Evolutionary conservation across 2,888 invertebrate genomes (phyloP), one percentile per base, ranked within the genome.

Genomic region (Crioceris asparagi): DNA sequence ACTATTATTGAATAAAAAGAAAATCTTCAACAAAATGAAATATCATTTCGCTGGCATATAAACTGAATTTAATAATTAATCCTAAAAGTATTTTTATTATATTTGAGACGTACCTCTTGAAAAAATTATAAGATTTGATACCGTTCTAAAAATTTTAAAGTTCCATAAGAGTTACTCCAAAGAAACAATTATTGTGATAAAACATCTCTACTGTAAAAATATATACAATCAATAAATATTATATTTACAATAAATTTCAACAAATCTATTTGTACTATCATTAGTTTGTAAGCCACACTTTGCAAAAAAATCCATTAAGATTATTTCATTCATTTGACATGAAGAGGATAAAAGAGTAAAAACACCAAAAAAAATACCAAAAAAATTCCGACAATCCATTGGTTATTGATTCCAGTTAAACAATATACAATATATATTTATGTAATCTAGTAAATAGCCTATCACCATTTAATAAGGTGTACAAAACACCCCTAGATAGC

Each of bases 391-490:
- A 56, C 54, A 58, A 49, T 59, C 55, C 56, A 56, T 53, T n/a
- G n/a, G n/a, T n/a, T 49, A 50, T 54, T 53, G 52, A 39, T 45
- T 47, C 49, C 48, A 50, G 45, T 45, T 48, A 53, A 48, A 50
- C 21, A 56, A 55, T 52, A 52, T 50, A 52, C 52, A 55, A 55
- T 57, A 55, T 55, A 50, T 50, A 51, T 55, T 53, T 48, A n/a
- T n/a, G n/a, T n/a, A n/a, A n/a, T n/a, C n/a, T n/a, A n/a, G n/a
- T n/a, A n/a, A 38, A 49, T 55, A 59, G 57, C 58, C 61, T 62
- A 62, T 57, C 57, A 61, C 61, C 61, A 55, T 55, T 57, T 51
- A 56, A 55, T 55, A 53, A 50, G 52, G 55, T 57, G 56, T 54
- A n/a, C 51, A 43, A 53, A 49, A 56, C 56, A 57, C 56, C 54